phyloP scores from a whole-genome alignment of 1,140 invertebrate genomes.

The Heliconius hewitsoni region DNA sequence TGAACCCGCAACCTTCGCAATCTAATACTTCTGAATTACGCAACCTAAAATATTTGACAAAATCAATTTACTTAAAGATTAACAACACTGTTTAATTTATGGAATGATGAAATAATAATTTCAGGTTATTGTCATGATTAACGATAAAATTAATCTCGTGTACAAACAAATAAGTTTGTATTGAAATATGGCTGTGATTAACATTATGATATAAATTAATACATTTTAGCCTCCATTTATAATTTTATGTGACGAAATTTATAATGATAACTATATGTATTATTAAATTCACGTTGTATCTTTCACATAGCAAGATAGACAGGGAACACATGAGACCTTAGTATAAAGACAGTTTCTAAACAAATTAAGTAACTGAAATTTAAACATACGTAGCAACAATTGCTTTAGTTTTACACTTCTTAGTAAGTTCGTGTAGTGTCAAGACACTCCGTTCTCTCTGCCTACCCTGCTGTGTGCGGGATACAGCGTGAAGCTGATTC shows the following conservation, averaged over 20 bases:
- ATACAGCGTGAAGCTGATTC: no score
- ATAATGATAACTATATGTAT: no score
- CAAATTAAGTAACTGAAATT: no score
- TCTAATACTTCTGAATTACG: not conserved
- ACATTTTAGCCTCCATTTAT: slow-evolving; percentile 8
- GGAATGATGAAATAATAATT: slow-evolving; percentile 2
- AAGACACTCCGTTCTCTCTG: not conserved
- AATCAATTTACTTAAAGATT: not conserved
- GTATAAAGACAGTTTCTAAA: no score
- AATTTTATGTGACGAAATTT: not conserved
- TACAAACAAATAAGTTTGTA: not conserved
- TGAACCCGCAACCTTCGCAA: not conserved
- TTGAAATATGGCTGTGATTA: slow-evolving; percentile 5
- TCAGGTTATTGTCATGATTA: not conserved
- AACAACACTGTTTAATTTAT: not conserved
- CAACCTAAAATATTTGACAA: not conserved
- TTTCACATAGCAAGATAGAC: no score
- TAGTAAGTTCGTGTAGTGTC: not conserved
- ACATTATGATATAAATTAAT: not conserved
- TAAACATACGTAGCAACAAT: no score
- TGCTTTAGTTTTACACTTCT: no score
- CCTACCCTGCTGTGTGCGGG: no score
- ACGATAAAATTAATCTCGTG: slow-evolving; percentile 1
- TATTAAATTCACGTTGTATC: no score
- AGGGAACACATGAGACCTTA: no score